Percentiles rank a stretch among this genome's conserved stretches.
These are phyloP conservation scores for Gymnarchus niloticus DNA, from an alignment of 2,113 vertebrate species.

Conservation along the genomic window DNA sequence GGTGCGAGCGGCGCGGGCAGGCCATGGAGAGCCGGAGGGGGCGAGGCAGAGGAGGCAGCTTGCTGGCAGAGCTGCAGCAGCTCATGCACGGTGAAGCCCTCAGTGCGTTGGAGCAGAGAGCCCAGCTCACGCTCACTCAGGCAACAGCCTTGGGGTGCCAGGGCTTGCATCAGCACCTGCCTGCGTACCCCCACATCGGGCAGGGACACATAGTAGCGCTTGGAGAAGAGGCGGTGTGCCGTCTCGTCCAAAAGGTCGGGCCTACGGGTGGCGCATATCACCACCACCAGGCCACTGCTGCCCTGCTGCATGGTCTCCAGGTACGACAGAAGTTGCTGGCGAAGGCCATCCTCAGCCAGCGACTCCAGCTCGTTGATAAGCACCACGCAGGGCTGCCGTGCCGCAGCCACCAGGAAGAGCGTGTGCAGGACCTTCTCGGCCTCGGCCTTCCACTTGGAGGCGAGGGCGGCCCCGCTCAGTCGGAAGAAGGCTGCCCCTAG, in stretches of 20 bases:
- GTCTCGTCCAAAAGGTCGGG: slow-evolving; percentile 83
- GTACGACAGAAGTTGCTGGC: slow-evolving; percentile 72
- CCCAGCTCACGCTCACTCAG: slow-evolving; percentile 80
- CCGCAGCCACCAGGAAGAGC: slow-evolving; percentile 73
- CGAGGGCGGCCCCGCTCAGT: slow-evolving; percentile 69
- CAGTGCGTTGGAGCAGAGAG: slow-evolving; percentile 76
- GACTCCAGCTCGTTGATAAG: slow-evolving; percentile 82
- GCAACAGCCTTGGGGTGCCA: slow-evolving; percentile 74
- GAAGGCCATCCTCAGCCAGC: slow-evolving; percentile 69
- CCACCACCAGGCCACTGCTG: slow-evolving; percentile 61
- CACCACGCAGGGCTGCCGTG: slow-evolving; percentile 75
- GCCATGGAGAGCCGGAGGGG: slow-evolving; percentile 46
- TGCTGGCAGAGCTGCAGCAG: slow-evolving; percentile 85
- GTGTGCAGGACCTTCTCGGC: slow-evolving; percentile 81
- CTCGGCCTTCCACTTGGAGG: slow-evolving; percentile 76
- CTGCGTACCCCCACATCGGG: slow-evolving; percentile 72
- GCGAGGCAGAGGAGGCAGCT: slow-evolving; percentile 60
- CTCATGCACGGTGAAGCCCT: slow-evolving; percentile 80
- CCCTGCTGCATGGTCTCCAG: slow-evolving; percentile 76
- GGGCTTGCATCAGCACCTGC: slow-evolving; percentile 77
- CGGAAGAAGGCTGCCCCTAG: slow-evolving; percentile 80
- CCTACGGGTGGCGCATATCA: slow-evolving; percentile 79
- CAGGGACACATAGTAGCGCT: slow-evolving; percentile 77
- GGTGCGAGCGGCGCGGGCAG: slow-evolving; percentile 65
- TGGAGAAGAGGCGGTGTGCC: slow-evolving; percentile 76